Percentiles rank a stretch among this genome's conserved stretches.
Conservation (phyloP, 2,797 vertebrate species). For the Sebastes goodei region DNA sequence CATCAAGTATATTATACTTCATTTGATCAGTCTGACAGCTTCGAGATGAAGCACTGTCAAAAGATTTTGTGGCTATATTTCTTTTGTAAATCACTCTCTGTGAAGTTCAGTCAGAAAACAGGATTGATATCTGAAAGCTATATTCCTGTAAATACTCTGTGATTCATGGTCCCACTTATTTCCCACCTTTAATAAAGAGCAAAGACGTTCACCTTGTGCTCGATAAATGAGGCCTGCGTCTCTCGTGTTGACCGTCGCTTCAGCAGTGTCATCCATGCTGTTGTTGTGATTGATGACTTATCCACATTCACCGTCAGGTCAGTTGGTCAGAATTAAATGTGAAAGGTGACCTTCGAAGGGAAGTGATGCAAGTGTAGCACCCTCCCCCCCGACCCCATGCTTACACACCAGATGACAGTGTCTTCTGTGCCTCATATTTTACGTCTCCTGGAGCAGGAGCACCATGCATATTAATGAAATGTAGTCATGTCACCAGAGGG, state of each 20-base stretch:
- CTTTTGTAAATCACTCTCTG: conserved; percentile 16
- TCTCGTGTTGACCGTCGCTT: conserved; percentile 51
- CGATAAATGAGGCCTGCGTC: conserved; percentile 61
- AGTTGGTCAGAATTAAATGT: conserved; percentile 74
- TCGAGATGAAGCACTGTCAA: background rate
- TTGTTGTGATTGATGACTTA: conserved; percentile 71
- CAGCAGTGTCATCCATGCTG: conserved; percentile 52
- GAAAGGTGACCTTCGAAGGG: conserved; percentile 71
- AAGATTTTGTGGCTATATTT: background rate
- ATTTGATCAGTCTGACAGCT: conserved; percentile 17
- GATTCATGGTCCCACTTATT: conserved; percentile 31
- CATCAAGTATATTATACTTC: background rate
- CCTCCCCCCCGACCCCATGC: background rate
- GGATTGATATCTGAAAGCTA: conserved; percentile 12
- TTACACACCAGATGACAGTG: conserved; percentile 1
- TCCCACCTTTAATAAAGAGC: conserved; percentile 37
- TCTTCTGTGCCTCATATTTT: conserved; percentile 41
- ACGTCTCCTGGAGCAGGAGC: conserved; percentile 45
- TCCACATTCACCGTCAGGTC: conserved; percentile 60
- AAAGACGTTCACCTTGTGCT: conserved; percentile 55
- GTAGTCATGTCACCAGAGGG: conserved; percentile 83
- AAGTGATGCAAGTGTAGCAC: conserved; percentile 33
- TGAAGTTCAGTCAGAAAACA: conserved; percentile 13
- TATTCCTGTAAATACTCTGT: conserved; percentile 28
- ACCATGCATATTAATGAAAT: conserved; percentile 74